These are phyloP conservation scores for Parasteatoda tepidariorum DNA, from an alignment of 1,140 invertebrate species.

Conservation along the genomic window DNA sequence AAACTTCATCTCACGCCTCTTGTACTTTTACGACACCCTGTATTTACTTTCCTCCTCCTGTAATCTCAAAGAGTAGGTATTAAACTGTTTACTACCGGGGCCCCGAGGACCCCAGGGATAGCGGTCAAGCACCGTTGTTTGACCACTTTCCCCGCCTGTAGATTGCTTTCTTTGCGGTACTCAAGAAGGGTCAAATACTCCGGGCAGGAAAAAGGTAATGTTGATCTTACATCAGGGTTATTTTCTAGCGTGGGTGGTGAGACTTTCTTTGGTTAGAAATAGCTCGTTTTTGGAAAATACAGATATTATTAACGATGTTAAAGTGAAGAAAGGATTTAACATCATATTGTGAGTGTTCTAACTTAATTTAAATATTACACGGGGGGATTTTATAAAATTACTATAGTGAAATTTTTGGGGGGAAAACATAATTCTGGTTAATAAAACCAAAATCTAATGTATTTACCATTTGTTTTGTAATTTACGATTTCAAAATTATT, in stretches of 20 bases:
- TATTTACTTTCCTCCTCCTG: background rate
- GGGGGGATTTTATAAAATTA: too few species aligned
- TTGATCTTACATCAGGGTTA: background rate
- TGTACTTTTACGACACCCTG: background rate
- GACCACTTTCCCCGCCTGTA: slow-evolving; percentile 27
- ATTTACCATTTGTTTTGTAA: too few species aligned
- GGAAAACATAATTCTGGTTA: too few species aligned
- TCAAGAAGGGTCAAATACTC: background rate
- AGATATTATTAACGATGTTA: too few species aligned
- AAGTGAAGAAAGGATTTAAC: too few species aligned
- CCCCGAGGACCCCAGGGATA: slow-evolving; percentile 38
- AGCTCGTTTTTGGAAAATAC: too few species aligned
- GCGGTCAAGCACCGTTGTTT: slow-evolving; percentile 59
- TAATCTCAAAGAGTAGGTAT: slow-evolving; percentile 60
- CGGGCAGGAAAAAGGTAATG: background rate
- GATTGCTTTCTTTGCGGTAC: background rate
- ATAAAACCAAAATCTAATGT: too few species aligned
- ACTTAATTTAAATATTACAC: too few species aligned
- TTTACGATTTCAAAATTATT: too few species aligned
- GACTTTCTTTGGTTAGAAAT: background rate
- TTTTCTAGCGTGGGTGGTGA: background rate
- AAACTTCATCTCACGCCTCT: slow-evolving; percentile 35
- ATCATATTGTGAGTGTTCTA: too few species aligned
- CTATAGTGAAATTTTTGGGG: too few species aligned
- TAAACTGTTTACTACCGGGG: slow-evolving; percentile 57